Evolutionary conservation across 2,797 vertebrate species (phyloP), one percentile per base, ranked within the genome.

Genomic region (Pterois miles): DNA sequence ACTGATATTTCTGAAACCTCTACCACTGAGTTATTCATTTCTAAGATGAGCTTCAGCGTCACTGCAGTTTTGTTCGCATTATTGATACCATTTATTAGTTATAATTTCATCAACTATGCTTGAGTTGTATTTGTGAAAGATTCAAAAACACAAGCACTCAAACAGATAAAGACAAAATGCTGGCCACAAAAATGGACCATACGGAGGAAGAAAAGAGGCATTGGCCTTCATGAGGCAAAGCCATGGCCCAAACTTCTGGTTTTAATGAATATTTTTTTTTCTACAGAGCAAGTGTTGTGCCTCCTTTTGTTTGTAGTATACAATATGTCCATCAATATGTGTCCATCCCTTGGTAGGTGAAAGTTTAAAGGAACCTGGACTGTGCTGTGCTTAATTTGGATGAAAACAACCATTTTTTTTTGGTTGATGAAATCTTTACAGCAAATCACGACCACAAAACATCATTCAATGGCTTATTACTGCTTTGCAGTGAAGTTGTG

Each of bases 1-100:
- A 83, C 25, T 60, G 29, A 52, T 85, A 73, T 81, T 73, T 84
- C 22, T 78, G 33, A 52, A 78, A 66, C 23, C 8, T 68, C 48
- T 20, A 40, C n/a, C 34, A 31, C 27, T 27, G 62, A 9, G 25
- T 73, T 75, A 52, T 62, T 54, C 4, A 65, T 64, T 62, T 65
- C 13, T 54, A 54, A 22, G 11, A 67, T 74, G 8, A 65, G 22
- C 25, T 46, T 62, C 8, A 52, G 48, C 4, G 31, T 54, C 6
- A 48, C 1, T 16, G 23, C 0, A 29, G 31, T 58, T 62, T 14
- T 20, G 54, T 65, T 66, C 50, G 38, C 34, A 66, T 58, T 23
- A 40, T 8, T 69, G 27, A 56, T 16, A 16, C 8, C 18, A 67
- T 53, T 57, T 13, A 65, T 40, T 69, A 27, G 62, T 40, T 40